Base-by-base conservation (phyloP, 1,140 invertebrate species). In the Hyles euphorbiae region DNA sequence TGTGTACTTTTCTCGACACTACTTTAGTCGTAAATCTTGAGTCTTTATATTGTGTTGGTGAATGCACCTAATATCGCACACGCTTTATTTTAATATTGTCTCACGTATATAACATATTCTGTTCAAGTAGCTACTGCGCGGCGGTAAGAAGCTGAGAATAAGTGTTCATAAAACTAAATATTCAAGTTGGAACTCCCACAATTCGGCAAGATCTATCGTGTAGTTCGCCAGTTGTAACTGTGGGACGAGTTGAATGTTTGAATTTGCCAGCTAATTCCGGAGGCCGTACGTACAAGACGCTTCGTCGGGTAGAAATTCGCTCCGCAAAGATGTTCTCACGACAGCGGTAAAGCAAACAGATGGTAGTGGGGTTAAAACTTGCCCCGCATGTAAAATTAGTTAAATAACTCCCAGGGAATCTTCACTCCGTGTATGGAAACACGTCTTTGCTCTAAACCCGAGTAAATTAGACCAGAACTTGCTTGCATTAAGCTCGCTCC, bases 401-500 rank as follows among this genome's bases (percentile, higher is more conserved):
- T 76, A 81, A 82, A 81, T 78, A 80, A 80, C 73, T 80, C 74
- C 68, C 65, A 43, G 53, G 67, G 70, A 73, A 76, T 75, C 72
- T 78, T 73, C 68, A 55, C 68, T 64, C 63, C 72, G 44, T 63
- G 58, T 76, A 81, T 74, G 75, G 69, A 72, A 81, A 83, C 82
- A 85, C 71, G 81, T 81, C 78, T 83, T 85, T 83, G 79, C 81
- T 82, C 63, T 82, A 83, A 78, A 78, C 72, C 76, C 73, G 65
- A 68, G 74, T 60, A 68, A 83, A 83, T 83, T 80, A 81, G 69
- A 72, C 59, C 51, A 66, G 61, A 78, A 77, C 70, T 79, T 74
- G 66, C 53, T 60, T 60, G 62, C 70, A 77, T 83, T 81, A 83
- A 65, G 70, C 66, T 63, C 61, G 68, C 70, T 70, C 72, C 9